Conservation (phyloP, 2,113 vertebrate species). For the Sminthopsis crassicaudata region DNA sequence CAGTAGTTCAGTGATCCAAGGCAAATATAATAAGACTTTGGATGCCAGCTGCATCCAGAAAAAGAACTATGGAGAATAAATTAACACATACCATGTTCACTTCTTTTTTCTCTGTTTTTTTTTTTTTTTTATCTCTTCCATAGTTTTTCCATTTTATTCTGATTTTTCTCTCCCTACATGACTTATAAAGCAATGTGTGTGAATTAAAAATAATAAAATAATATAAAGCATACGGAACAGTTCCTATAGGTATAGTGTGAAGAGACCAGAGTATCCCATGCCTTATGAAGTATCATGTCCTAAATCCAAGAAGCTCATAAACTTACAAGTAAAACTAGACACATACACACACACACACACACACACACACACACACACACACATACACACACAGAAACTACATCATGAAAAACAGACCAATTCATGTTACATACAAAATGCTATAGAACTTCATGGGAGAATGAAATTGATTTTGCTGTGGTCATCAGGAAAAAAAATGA, state of each 20-base stretch:
- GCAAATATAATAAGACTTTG: no score
- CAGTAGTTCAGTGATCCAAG: no score
- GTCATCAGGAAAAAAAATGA: neutral
- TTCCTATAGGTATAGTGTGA: neutral
- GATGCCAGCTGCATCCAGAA: no score
- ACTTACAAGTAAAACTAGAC: neutral
- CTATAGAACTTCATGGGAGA: neutral
- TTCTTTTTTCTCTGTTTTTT: no score
- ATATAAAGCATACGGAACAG: neutral
- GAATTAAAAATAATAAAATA: no score
- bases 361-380: neutral
- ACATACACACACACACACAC: neutral
- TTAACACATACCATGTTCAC: no score
- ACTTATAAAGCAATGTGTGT: no score
- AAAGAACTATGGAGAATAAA: no score
- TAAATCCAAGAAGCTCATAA: neutral
- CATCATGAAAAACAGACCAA: neutral
- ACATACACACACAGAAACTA: neutral
- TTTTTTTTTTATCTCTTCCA: no score
- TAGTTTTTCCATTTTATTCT: no score
- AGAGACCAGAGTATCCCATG: neutral
- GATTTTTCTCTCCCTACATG: no score
- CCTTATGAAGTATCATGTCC: neutral
- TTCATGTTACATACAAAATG: neutral
- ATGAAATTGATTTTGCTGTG: neutral